Evolutionary conservation across 2,888 invertebrate species (phyloP).

Genomic region (Bimastos eiseni): DNA sequence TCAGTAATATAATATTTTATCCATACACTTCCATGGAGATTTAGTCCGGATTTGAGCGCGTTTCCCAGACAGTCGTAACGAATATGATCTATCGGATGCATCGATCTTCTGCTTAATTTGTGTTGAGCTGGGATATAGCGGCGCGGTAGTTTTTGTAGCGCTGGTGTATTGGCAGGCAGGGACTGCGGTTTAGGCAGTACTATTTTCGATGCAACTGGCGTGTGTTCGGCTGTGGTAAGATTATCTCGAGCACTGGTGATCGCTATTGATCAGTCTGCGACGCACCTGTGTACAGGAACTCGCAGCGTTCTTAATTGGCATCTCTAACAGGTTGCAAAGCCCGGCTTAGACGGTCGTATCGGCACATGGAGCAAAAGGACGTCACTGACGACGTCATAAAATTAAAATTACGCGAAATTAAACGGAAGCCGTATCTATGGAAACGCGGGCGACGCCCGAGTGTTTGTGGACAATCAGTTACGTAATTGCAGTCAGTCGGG

Average conservation of each 20-base stretch:
- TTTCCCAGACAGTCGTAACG: no score
- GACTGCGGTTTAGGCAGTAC: background rate
- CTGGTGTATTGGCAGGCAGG: background rate
- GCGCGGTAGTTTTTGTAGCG: background rate
- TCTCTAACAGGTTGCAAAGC: constrained; percentile 5
- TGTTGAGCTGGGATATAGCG: background rate
- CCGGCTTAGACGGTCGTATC: background rate
- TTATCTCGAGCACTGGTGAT: background rate
- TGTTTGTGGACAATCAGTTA: no score
- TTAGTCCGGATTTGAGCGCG: background rate
- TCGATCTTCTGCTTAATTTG: background rate
- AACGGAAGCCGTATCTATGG: background rate
- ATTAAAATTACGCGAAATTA: background rate
- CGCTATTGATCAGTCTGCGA: background rate
- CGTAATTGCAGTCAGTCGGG: background rate
- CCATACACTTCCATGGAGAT: background rate
- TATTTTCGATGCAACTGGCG: background rate
- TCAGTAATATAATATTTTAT: background rate
- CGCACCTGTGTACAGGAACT: background rate
- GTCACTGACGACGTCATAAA: constrained; percentile 6
- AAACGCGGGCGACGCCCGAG: background rate
- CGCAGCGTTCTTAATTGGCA: background rate
- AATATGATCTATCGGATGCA: background rate
- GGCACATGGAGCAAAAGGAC: background rate
- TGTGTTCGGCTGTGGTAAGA: background rate